Base-by-base conservation (phyloP, 2,797 vertebrate genomes). In the Pygocentrus nattereri region DNA sequence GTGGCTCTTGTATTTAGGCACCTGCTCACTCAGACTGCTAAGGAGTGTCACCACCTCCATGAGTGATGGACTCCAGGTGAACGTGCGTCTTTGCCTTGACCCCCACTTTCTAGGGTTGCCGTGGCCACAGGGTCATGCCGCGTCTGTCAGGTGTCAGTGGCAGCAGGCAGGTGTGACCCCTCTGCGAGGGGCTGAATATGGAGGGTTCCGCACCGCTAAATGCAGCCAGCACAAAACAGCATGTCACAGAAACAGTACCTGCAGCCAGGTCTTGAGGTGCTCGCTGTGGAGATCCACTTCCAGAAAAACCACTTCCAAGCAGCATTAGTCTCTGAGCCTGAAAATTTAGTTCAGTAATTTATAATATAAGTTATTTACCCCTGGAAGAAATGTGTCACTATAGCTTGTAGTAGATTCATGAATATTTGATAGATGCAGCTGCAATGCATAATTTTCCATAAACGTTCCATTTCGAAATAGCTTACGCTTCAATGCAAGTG, bases 101-200 rank as follows among this genome's bases (percentile, higher is more conserved):
- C 74, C 73, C 73, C 81, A 70, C 59, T 83, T n/a, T 71, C 74
- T 64, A 88, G 83, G 79, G 91, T 92, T 92, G 90, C 90, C 89
- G 88, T 82, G 87, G 89, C 81, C 90, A 90, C 83, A 56, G 88
- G 82, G 88, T 88, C 85, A 81, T 88, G 81, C 87, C 85, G 7
- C 74, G 89, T 91, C 91, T 90, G 90, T 92, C 88, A 94, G 89
- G 88, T 91, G 90, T 92, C 92, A 93, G 62, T 27, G 74, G 84
- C 72, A 50, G 81, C 76, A 81, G 56, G 79, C 83, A 83, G 83
- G 79, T 80, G 80, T 86, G 85, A 85, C 81, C 81, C 62, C 12
- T 47, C 16, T 23, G 31, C 44, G 58, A 72, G 18, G 25, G 76
- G 54, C 71, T 79, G 75, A 87, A 81, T 85, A 81, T 81, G 75